These are phyloP conservation scores for Vombatus ursinus DNA, from an alignment of 2,113 vertebrate genomes.

Conservation along the genomic window DNA sequence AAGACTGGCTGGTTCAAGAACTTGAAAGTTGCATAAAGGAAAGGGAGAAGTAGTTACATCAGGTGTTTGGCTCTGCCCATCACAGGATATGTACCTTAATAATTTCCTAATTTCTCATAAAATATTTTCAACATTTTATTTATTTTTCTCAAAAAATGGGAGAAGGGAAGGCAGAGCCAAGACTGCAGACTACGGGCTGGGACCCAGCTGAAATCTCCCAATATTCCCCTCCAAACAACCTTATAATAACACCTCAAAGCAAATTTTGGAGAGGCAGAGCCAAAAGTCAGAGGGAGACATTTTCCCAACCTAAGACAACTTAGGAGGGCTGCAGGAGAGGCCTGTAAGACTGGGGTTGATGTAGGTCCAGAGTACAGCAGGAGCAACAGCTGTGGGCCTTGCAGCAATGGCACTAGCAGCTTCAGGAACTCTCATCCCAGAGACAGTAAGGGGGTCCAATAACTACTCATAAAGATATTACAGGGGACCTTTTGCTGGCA, in stretches of 20 bases:
- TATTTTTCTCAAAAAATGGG: slow-evolving; percentile 29
- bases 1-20: not conserved
- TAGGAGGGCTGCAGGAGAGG: not conserved
- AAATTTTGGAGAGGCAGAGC: not conserved
- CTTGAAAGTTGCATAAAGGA: slow-evolving; percentile 28
- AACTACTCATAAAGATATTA: not conserved
- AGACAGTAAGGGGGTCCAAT: not conserved
- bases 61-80: not conserved
- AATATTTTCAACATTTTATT: slow-evolving; percentile 23
- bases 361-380: not conserved
- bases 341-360: too few species aligned
- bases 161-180: not conserved
- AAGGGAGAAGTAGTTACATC: slow-evolving; percentile 3
- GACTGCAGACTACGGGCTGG: not conserved
- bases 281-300: not conserved
- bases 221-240: not conserved
- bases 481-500: not conserved
- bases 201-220: not conserved
- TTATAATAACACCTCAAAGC: not conserved
- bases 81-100: not conserved
- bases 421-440: not conserved
- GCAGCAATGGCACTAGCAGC: not conserved
- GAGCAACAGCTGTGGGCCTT: not conserved
- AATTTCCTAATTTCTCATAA: not conserved
- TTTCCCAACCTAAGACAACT: not conserved